Base-by-base conservation (phyloP, 2,888 invertebrate species). In the Ceriagrion tenellum region DNA sequence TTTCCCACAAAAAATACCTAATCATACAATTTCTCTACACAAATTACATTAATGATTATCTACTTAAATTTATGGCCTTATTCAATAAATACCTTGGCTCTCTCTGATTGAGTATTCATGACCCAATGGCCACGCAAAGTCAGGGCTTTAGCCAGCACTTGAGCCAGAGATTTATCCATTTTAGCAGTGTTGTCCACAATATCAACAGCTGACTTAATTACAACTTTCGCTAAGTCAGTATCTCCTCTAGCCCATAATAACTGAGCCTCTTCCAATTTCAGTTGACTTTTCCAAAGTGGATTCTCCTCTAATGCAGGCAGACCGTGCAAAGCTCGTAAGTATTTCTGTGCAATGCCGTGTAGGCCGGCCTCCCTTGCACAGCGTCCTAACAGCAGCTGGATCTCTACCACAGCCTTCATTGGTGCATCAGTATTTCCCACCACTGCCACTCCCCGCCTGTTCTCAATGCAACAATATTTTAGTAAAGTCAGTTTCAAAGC, bases 81-180 rank as follows among this genome's bases (percentile, higher is more conserved):
- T 20, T 95, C 95, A 88, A 96, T 63, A 59, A 20, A 59, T 8
- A 97, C 97, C 90, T 97, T 97, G 0, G 98, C 97, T 96, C 98
- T 98, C 96, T 99, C 98, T 0, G 98, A 98, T 96, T 98, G 98
- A 0, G 98, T 98, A 96, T 99, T 98, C 6, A 98, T 98, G 97
- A 99, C 98, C 98, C 99, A 99, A 96, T 98, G 97, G 0, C 99
- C 99, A 96, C 98, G 98, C 96, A 98, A 97, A 96, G 98, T 98
- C 55, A 98, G 97, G 47, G 97, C 97, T 95, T 97, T 96, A 0
- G 98, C 97, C 95, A 97, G 97, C 20, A 96, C 47, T 0, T 96
- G 90, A 97, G 18, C 96, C 95, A 2, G 95, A 96, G 69, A 96
- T 96, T 8, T 96, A 63, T 91, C 55, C 18, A 20, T n/a, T 13